phyloP scores from a whole-genome alignment of 2,113 vertebrate species.

The Pseudorectes ferrugineus region DNA sequence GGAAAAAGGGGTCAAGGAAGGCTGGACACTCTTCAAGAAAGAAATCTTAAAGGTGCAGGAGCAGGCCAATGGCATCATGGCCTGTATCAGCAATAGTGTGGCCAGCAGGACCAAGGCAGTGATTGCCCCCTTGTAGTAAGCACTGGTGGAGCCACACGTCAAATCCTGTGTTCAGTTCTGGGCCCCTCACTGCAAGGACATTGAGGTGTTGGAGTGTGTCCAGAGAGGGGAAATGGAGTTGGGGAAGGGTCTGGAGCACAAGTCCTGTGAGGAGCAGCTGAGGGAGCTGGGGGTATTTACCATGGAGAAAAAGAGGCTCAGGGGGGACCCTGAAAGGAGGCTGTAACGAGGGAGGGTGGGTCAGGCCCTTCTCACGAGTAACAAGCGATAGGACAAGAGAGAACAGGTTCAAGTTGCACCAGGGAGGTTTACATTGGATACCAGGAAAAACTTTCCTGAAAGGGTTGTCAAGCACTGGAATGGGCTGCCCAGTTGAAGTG shows the following conservation, averaged over 20 bases:
- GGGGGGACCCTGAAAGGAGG: not conserved
- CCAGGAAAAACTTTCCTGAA: not conserved
- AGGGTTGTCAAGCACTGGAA: not conserved
- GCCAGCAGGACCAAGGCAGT: not conserved
- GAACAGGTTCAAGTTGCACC: not conserved
- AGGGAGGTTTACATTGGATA: not conserved
- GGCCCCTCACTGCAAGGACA: not conserved
- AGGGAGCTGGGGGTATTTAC: not conserved
- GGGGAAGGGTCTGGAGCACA: not conserved
- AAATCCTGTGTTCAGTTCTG: not conserved
- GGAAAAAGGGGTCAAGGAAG: not conserved
- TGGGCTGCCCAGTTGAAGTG: not conserved
- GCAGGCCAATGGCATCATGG: not conserved
- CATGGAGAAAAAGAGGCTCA: not conserved
- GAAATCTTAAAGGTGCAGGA: not conserved
- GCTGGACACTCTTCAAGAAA: not conserved
- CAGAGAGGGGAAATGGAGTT: not conserved
- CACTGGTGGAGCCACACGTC: not conserved
- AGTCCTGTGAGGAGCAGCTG: not conserved
- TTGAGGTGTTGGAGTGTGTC: not conserved
- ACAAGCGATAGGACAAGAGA: not conserved
- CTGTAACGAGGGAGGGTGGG: fast-evolving
- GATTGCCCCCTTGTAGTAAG: too few species aligned
- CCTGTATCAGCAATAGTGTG: not conserved
- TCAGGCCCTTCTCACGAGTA: not conserved